These are phyloP conservation scores for Haemorhous mexicanus DNA, from an alignment of 2,113 vertebrate genomes.

Conservation along the genomic window DNA sequence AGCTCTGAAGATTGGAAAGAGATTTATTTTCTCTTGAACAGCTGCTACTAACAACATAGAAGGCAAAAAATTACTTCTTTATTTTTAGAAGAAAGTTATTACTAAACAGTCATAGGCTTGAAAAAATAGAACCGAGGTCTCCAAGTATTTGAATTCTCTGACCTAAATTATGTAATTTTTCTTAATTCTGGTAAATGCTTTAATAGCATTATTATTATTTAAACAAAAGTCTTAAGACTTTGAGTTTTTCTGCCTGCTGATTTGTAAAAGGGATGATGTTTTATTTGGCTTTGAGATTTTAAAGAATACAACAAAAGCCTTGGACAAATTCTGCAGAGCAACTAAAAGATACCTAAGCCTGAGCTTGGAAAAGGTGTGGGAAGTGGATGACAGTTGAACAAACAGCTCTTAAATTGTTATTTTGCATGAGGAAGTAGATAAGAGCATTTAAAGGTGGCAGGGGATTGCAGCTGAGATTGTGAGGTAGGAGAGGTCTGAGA, in stretches of 20 bases:
- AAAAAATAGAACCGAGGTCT: neutral
- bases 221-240: neutral
- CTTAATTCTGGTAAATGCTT: neutral
- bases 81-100: slow-evolving; percentile 9
- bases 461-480: neutral
- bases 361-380: neutral
- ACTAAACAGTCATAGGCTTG: neutral
- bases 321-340: neutral
- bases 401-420: neutral
- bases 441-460: neutral
- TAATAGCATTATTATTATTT: neutral
- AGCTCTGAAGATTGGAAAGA: neutral
- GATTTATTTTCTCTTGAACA: slow-evolving; percentile 25
- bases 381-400: neutral
- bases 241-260: neutral
- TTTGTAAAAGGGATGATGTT: neutral
- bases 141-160: neutral
- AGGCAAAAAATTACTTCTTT: neutral
- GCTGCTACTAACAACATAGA: neutral
- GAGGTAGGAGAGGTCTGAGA: neutral
- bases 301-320: neutral
- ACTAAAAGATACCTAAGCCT: neutral
- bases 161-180: neutral
- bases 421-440: neutral
- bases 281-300: neutral